These are phyloP conservation scores for Listrodromus nycthemerus DNA, from an alignment of 2,888 invertebrate genomes.

Conservation along the genomic window DNA sequence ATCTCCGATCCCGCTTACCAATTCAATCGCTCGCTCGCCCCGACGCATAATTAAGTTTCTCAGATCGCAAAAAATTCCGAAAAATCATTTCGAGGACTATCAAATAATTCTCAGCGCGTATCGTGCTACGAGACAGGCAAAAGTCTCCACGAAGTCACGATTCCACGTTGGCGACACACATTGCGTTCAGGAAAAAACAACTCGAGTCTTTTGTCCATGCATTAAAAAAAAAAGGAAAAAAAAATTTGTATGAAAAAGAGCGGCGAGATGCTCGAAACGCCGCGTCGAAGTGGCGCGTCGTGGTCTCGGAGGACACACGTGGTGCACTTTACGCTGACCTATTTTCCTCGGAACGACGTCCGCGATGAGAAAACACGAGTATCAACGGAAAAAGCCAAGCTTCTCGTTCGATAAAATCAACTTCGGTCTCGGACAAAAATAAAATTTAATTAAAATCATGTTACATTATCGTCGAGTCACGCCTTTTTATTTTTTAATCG, in stretches of 20 bases:
- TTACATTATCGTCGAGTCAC: too few relatives aligned
- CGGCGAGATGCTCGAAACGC: slow-evolving; percentile 16
- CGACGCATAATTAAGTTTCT: slow-evolving; percentile 1
- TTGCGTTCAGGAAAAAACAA: slow-evolving; percentile 42
- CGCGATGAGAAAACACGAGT: slow-evolving; percentile 25
- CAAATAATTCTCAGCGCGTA: background rate
- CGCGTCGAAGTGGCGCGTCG: slow-evolving; percentile 14
- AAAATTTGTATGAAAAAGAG: slow-evolving; percentile 28
- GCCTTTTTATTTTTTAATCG: too few relatives aligned
- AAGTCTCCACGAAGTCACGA: slow-evolving; percentile 1
- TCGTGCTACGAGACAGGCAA: background rate
- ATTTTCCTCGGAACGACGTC: slow-evolving; percentile 19
- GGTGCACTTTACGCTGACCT: slow-evolving; percentile 37
- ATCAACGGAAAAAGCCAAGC: slow-evolving; percentile 22
- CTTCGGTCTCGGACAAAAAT: too few relatives aligned
- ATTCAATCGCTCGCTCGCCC: background rate
- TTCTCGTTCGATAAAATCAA: background rate
- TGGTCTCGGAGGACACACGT: slow-evolving; percentile 29
- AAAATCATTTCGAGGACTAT: background rate
- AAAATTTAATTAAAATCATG: background rate
- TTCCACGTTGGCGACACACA: slow-evolving; percentile 13
- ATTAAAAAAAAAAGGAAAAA: slow-evolving; percentile 37
- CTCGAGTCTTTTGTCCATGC: slow-evolving; percentile 52
- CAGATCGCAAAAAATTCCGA: slow-evolving; percentile 35
- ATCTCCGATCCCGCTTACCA: background rate